Evolutionary conservation across 2,888 invertebrate species (phyloP).

Genomic region (Macrosiphum euphorbiae): DNA sequence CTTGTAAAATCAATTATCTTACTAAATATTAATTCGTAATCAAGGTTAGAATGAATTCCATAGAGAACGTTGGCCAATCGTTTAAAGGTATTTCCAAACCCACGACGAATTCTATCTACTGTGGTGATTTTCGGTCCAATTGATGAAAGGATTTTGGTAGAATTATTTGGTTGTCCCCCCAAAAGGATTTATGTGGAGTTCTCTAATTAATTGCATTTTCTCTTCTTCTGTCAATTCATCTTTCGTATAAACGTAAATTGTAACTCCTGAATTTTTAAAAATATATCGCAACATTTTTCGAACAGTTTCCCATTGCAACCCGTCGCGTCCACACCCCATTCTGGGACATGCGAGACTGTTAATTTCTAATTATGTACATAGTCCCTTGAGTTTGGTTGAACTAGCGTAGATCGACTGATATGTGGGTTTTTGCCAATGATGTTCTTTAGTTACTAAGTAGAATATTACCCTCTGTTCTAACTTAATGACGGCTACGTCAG

Average conservation of each 20-base stretch:
- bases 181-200: neutral
- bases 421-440: neutral
- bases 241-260: no score
- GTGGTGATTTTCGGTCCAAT: neutral
- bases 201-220: neutral
- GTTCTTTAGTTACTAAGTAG: neutral
- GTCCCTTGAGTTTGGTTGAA: no score
- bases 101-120: neutral
- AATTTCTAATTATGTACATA: no score
- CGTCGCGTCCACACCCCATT: no score
- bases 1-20: no score
- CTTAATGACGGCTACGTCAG: no score
- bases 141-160: neutral
- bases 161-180: no score
- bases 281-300: neutral
- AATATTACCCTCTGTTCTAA: neutral
- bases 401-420: neutral
- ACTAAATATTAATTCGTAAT: neutral
- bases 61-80: neutral
- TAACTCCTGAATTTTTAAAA: neutral
- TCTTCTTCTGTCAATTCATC: neutral
- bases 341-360: no score
- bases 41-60: neutral
- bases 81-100: neutral
- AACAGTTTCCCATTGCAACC: no score